phyloP scores from a whole-genome alignment of 92 coral and sea anemone genomes.

The Blastomussa wellsi region DNA sequence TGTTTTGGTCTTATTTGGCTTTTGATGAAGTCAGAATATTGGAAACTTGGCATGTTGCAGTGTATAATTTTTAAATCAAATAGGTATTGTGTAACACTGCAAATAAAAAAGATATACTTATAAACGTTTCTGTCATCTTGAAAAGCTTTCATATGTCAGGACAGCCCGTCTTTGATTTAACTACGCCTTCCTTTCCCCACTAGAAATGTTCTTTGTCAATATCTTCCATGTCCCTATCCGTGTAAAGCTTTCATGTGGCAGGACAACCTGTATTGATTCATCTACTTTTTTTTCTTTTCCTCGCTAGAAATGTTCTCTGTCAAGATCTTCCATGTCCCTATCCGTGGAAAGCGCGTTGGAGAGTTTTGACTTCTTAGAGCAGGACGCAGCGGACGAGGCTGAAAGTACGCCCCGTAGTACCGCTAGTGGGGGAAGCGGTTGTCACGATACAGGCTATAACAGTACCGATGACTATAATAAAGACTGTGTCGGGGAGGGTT shows the following conservation, averaged over 20 bases:
- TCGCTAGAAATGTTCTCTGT: slow-evolving; percentile 74
- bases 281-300: background rate
- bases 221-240: slow-evolving; percentile 83
- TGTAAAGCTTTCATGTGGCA: slow-evolving; percentile 71
- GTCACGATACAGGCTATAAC: slow-evolving; percentile 94
- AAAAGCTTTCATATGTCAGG: background rate
- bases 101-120: too few species aligned
- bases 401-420: slow-evolving; percentile 77
- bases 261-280: background rate
- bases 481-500: slow-evolving; percentile 57
- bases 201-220: slow-evolving; percentile 84
- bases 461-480: slow-evolving; percentile 83
- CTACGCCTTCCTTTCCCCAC: background rate
- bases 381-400: slow-evolving; percentile 74
- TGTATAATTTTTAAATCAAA: too few species aligned
- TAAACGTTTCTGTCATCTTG: background rate
- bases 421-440: slow-evolving; percentile 79
- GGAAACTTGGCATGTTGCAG: too few species aligned
- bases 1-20: too few species aligned
- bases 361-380: slow-evolving; percentile 93
- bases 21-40: too few species aligned
- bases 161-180: too few species aligned
- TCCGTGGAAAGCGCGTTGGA: slow-evolving; percentile 98
- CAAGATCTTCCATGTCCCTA: slow-evolving; percentile 79
- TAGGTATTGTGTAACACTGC: too few species aligned